Percentiles rank a stretch among this genome's conserved stretches.
These are phyloP conservation scores for Erethizon dorsatum DNA, from an alignment of 2,797 vertebrate species.

Conservation along the genomic window DNA sequence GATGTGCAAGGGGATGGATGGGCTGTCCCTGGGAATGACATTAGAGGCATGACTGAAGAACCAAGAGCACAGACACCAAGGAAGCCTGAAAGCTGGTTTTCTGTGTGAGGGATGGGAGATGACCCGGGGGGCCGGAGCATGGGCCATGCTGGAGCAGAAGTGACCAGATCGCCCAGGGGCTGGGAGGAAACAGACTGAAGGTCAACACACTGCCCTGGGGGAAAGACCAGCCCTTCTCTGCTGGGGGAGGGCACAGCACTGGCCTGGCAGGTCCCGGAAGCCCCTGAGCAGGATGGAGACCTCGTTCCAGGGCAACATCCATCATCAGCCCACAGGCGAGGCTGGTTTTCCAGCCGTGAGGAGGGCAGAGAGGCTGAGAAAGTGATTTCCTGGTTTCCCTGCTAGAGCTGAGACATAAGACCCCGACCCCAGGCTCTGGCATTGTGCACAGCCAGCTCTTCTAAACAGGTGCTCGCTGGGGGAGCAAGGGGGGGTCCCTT, in stretches of 20 bases:
- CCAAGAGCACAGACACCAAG: rapidly evolving
- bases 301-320: rapidly evolving
- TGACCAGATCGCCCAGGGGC: neutral
- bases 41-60: neutral
- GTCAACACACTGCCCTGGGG: neutral
- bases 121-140: neutral
- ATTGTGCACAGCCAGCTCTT: neutral
- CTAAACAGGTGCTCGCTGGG: too few species aligned
- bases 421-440: neutral
- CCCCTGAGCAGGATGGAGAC: neutral
- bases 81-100: neutral
- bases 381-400: neutral
- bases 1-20: rapidly evolving
- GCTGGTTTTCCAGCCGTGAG: neutral
- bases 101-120: neutral
- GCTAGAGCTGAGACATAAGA: neutral
- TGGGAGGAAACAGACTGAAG: neutral
- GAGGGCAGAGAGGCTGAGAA: neutral
- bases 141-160: neutral
- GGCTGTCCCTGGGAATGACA: neutral
- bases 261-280: neutral
- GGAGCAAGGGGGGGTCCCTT: neutral
- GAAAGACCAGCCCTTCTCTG: neutral
- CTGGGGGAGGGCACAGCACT: neutral
- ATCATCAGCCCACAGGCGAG: neutral